These are phyloP conservation scores for Dorcus hopei DNA, from an alignment of 2,888 invertebrate genomes.

Conservation along the genomic window DNA sequence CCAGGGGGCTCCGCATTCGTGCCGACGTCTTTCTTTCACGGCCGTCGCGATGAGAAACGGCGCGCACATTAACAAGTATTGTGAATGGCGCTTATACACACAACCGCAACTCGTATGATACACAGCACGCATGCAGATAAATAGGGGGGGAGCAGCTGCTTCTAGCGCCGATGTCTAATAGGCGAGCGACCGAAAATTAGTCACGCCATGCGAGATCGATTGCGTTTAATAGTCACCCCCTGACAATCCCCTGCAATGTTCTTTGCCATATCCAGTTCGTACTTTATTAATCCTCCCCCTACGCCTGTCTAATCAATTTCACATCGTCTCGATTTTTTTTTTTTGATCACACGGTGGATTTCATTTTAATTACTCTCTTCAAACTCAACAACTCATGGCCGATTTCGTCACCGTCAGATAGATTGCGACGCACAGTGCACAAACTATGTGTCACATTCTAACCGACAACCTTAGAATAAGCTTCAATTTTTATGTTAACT, in stretches of 20 bases:
- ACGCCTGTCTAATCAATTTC: background rate
- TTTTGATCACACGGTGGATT: too few relatives aligned
- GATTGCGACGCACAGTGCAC: too few relatives aligned
- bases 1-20: background rate
- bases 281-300: background rate
- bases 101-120: slow-evolving; percentile 23
- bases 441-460: too few relatives aligned
- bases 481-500: too few relatives aligned
- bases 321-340: too few relatives aligned
- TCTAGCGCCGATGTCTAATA: slow-evolving; percentile 38
- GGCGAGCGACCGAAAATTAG: slow-evolving; percentile 40
- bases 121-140: slow-evolving; percentile 31
- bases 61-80: slow-evolving; percentile 17
- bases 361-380: too few relatives aligned
- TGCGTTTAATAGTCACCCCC: slow-evolving; percentile 36
- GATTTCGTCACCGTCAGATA: too few relatives aligned
- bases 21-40: slow-evolving; percentile 1
- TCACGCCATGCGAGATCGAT: slow-evolving; percentile 43
- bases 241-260: slow-evolving; percentile 2
- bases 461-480: too few relatives aligned
- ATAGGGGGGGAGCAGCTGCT: slow-evolving; percentile 41
- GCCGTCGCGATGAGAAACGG: slow-evolving; percentile 8
- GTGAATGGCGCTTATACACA: slow-evolving; percentile 8
- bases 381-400: too few relatives aligned
- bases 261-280: background rate